Evolutionary conservation across 2,113 vertebrate genomes (phyloP).

Genomic region (Indicator maculatus): DNA sequence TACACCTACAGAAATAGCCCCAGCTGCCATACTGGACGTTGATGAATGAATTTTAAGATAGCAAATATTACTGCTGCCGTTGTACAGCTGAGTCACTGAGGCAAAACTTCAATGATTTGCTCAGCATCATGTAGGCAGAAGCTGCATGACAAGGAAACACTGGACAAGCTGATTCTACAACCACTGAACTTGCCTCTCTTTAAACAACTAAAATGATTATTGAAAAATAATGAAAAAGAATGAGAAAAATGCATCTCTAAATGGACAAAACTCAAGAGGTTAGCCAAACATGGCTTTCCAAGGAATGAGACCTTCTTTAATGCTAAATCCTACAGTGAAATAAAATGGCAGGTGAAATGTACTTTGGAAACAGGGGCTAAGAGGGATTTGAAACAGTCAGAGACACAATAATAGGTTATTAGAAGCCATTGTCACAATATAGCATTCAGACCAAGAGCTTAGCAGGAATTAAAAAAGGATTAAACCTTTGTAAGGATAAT

Average conservation of each 20-base stretch:
- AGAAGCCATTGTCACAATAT: neutral
- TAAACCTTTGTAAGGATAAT: constrained; percentile 41
- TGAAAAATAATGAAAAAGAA: neutral
- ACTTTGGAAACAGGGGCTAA: neutral
- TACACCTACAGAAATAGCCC: neutral
- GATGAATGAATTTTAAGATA: neutral
- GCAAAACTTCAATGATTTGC: neutral
- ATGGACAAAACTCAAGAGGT: neutral
- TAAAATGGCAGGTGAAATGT: neutral
- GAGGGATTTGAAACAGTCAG: constrained; percentile 18
- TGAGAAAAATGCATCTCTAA: neutral
- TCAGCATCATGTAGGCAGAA: neutral
- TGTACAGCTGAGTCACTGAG: neutral
- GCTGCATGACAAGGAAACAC: neutral
- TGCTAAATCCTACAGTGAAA: neutral
- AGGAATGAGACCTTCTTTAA: neutral
- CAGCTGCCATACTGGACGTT: neutral
- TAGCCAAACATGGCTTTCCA: neutral
- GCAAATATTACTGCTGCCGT: neutral
- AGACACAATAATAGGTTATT: neutral
- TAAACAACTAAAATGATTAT: neutral
- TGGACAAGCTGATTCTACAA: neutral
- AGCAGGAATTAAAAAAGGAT: constrained; percentile 57
- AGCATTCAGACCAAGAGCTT: constrained; percentile 37
- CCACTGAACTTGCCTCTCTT: neutral